These are phyloP conservation scores for Lutjanus argentimaculatus DNA, from an alignment of 2,797 vertebrate genomes.

Conservation along the genomic window DNA sequence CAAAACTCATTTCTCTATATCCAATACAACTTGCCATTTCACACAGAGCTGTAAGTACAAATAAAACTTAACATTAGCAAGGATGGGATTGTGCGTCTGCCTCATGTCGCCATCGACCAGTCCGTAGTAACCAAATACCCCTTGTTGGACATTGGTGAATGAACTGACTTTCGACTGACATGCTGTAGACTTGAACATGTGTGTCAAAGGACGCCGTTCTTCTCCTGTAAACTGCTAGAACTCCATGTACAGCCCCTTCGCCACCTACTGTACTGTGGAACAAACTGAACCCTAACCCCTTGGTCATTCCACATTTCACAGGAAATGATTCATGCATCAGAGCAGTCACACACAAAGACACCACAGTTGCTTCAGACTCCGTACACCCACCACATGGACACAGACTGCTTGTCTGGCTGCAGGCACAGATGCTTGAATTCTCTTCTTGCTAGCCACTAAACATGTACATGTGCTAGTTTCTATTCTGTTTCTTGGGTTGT, in stretches of 20 bases:
- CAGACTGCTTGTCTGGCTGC: constrained; percentile 31
- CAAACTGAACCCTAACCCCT: constrained; percentile 4
- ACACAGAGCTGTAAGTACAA: not conserved
- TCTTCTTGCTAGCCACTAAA: not conserved
- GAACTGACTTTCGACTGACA: constrained; percentile 1
- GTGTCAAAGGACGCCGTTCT: not conserved
- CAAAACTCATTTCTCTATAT: not conserved
- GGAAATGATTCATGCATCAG: constrained; percentile 36
- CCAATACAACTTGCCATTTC: not conserved
- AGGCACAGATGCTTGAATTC: constrained; percentile 4
- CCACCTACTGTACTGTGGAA: constrained; percentile 16
- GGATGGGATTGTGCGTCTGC: not conserved
- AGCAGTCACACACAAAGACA: constrained; percentile 37
- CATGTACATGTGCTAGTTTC: not conserved
- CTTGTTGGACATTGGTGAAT: not conserved
- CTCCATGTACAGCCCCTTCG: not conserved
- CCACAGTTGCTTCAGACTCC: constrained; percentile 30
- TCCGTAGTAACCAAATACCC: not conserved
- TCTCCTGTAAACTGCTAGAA: not conserved
- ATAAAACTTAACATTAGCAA: not conserved
- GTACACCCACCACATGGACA: constrained; percentile 28
- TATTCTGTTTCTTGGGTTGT: not conserved
- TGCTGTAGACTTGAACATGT: not conserved
- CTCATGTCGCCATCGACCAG: too few relatives aligned
- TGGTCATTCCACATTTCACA: constrained; percentile 25